phyloP scores from a whole-genome alignment of 1,140 invertebrate genomes.

The Ctenoplectra terminalis region DNA sequence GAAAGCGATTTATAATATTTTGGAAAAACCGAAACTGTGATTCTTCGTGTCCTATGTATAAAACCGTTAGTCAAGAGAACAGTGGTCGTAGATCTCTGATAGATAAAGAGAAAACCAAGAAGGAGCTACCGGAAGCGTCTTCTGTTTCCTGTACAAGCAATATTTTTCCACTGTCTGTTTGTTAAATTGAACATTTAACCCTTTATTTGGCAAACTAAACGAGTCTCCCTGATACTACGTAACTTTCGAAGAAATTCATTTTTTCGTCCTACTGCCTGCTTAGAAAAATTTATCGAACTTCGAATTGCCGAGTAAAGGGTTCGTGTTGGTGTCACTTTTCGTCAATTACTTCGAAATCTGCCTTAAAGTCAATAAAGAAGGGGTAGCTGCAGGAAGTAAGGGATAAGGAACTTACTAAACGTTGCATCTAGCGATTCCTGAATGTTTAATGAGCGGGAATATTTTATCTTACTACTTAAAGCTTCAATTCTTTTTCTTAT shows the following conservation, averaged over 20 bases:
- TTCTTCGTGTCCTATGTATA: constrained; percentile 10
- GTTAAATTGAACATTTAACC: not conserved
- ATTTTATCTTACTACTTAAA: no score
- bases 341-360: constrained; percentile 37
- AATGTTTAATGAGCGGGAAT: not conserved
- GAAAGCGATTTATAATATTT: not conserved
- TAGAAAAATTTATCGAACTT: not conserved
- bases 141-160: not conserved
- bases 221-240: not conserved
- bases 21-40: constrained; percentile 41
- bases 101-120: not conserved
- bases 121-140: not conserved
- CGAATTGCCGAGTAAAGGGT: constrained; percentile 1
- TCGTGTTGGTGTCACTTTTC: not conserved
- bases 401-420: not conserved
- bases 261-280: not conserved
- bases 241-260: not conserved
- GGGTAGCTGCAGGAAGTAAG: not conserved
- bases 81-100: not conserved
- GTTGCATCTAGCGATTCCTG: not conserved
- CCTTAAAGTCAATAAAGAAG: constrained; percentile 23
- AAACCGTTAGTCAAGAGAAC: not conserved
- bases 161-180: not conserved
- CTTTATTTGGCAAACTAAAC: constrained; percentile 2
- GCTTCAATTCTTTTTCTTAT: no score